Base-by-base conservation (phyloP, 2,888 invertebrate genomes). In the Bombylius major region DNA sequence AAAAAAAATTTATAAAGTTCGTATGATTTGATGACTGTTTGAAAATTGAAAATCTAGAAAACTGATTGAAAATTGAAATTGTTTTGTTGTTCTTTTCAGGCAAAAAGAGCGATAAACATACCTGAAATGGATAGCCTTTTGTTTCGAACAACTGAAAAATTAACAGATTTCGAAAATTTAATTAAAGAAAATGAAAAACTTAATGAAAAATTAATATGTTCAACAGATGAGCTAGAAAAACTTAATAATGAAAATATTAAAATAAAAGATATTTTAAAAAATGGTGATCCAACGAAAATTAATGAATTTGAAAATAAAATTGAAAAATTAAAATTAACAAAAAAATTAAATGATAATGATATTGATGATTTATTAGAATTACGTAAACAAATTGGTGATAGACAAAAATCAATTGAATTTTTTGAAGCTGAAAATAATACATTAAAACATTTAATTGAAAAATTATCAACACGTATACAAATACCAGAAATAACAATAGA, bases 381-480 rank as follows among this genome's bases (percentile, higher is more conserved):
- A 5, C 44, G 46, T 33, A 48, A n/a, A n/a, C 47, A 56, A 14
- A 39, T 58, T 36, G 51, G 50, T 11, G 53, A 53, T 14, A 47
- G 66, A 23, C 66, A 70, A 50, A 67, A 64, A 50, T 64, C 66
- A 1, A 64, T 66, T 49, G 66, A 69, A 34, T 61, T 67, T n/a
- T 52, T 67, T 5, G 63, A 67, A 51, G 66, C 68, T 9, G 67
- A 70, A 58, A 70, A 69, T 61, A 62, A 57, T 1, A 65, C 65
- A 44, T 59, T 70, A 0, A 65, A 65, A 54, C 60, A 65, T 9
- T 57, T 70, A 11, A 60, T 70, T 39, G 71, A 70, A 13, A 71
- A 71, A 48, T 62, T 67, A 14, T 60, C 66, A 0, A 56, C 53
- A 5, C 66, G 67, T 7, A 57, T 60, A 14, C 42, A 55, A 14